Conservation (phyloP, 2,888 invertebrate genomes). For the Ichneumon xanthorius region DNA sequence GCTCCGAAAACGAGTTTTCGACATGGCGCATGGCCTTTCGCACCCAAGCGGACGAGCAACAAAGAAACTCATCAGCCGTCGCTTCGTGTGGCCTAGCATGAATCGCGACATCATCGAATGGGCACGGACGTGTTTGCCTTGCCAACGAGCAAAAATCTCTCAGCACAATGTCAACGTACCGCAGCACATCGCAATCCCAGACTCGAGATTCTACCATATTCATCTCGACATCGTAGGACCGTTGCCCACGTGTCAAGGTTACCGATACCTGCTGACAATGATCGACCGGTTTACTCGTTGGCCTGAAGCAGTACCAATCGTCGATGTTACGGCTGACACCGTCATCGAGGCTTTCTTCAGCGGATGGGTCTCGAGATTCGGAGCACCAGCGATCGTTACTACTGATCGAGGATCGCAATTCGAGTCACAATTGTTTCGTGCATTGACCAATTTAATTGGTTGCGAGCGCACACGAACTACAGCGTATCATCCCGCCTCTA, state of each 20-base stretch:
- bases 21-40: constrained; percentile 60
- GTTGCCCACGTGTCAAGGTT: constrained; percentile 68
- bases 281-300: constrained; percentile 76
- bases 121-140: constrained; percentile 74
- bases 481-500: constrained; percentile 80
- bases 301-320: constrained; percentile 72
- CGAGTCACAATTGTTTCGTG: constrained; percentile 73
- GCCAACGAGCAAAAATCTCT: constrained; percentile 76
- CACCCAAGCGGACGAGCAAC: constrained; percentile 69
- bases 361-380: constrained; percentile 37
- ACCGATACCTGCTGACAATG: constrained; percentile 79
- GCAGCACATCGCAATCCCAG: constrained; percentile 48
- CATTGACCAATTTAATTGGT: constrained; percentile 70
- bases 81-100: constrained; percentile 75
- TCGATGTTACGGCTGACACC: constrained; percentile 57
- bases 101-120: constrained; percentile 74
- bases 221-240: constrained; percentile 77
- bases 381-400: constrained; percentile 70
- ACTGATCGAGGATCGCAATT: constrained; percentile 81
- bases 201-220: constrained; percentile 76
- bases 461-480: constrained; percentile 73
- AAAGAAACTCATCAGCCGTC: constrained; percentile 66
- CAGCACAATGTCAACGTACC: constrained; percentile 71
- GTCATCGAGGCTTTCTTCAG: constrained; percentile 38
- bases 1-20: constrained; percentile 62